Conservation (phyloP, 2,113 vertebrate genomes). For the Verasper variegatus region DNA sequence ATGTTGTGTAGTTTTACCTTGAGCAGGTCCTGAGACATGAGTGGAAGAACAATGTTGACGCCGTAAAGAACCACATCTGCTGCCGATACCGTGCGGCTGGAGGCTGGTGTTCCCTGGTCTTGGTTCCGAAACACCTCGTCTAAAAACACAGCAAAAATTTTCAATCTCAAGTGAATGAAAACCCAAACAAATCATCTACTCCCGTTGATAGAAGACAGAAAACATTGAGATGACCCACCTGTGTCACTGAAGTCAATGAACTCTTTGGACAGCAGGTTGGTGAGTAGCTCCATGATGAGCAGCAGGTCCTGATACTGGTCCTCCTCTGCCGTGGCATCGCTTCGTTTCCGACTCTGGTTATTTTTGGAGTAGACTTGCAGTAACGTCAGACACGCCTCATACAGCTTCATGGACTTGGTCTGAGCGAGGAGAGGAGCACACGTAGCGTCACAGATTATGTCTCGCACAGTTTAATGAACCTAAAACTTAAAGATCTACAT, state of each 20-base stretch:
- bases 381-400: constrained; percentile 96
- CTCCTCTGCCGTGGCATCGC: constrained; percentile 93
- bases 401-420: constrained; percentile 98
- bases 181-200: not conserved
- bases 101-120: constrained; percentile 89
- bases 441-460: too few species aligned
- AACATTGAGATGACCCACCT: constrained; percentile 75
- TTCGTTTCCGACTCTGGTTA: constrained; percentile 91
- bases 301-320: constrained; percentile 99
- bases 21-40: constrained; percentile 98
- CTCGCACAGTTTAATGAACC: too few species aligned
- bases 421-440: constrained; percentile 48
- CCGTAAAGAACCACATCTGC: constrained; percentile 98
- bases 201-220: not conserved
- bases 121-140: constrained; percentile 97
- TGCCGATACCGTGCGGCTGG: constrained; percentile 90
- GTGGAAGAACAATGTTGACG: constrained; percentile 95
- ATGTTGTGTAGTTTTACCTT: constrained; percentile 84
- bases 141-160: constrained; percentile 42
- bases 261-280: constrained; percentile 97
- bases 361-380: constrained; percentile 99
- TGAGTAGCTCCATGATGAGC: constrained; percentile 99
- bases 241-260: constrained; percentile 99
- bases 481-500: too few species aligned
- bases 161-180: not conserved